Percentiles rank a stretch among this genome's conserved stretches.
phyloP scores from a whole-genome alignment of 2,888 invertebrate species.

The Caenorhabditis imperialis region DNA sequence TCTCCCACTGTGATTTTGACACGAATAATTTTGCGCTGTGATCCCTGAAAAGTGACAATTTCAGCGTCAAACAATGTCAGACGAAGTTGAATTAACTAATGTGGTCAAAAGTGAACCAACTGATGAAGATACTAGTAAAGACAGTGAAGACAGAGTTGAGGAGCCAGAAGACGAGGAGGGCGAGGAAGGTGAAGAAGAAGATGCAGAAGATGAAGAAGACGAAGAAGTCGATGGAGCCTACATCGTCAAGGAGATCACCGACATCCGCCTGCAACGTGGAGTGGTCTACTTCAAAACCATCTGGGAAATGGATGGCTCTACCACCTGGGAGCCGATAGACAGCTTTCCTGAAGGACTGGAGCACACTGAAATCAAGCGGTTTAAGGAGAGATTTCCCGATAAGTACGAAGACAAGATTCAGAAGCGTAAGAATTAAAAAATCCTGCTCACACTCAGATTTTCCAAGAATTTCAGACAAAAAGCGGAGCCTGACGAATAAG shows the following conservation, averaged over 20 bases:
- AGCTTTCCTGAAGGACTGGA: constrained; percentile 7
- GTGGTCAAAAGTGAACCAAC: not conserved
- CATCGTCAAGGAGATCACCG: constrained; percentile 10
- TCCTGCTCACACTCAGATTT: too few species aligned
- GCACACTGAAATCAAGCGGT: constrained; percentile 1
- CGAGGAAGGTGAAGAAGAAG: constrained; percentile 10
- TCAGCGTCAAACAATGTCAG: too few species aligned
- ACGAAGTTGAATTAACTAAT: too few species aligned
- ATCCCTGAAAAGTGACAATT: too few species aligned
- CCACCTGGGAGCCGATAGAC: constrained; percentile 20
- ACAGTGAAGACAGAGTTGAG: not conserved
- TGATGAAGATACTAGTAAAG: not conserved
- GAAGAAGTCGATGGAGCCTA: not conserved
- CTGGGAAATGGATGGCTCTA: constrained; percentile 14
- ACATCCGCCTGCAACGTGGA: not conserved
- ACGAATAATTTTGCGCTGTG: not conserved
- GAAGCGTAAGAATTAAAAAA: not conserved
- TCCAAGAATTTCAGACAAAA: not conserved
- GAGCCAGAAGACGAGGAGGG: constrained; percentile 3
- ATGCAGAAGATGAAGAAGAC: constrained; percentile 11
- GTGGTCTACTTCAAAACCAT: not conserved
- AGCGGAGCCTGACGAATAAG: not conserved
- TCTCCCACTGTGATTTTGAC: not conserved
- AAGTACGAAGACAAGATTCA: not conserved
- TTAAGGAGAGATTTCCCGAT: not conserved